Conservation (phyloP, 2,888 invertebrate genomes). For the Cerastoderma edule region DNA sequence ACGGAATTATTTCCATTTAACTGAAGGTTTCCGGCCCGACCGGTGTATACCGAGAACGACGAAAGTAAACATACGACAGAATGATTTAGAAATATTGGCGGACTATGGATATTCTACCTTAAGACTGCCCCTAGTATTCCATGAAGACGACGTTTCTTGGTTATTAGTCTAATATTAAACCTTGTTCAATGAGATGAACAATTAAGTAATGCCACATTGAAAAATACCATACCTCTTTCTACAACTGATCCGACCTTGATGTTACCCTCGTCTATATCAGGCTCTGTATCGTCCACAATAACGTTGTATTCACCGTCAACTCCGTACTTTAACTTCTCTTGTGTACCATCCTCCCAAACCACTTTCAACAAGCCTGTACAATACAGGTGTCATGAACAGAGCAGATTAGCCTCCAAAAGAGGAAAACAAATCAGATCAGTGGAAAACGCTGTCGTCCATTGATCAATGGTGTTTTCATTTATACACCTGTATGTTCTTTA, state of each 20-base stretch:
- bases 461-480: background rate
- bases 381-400: too few relatives aligned
- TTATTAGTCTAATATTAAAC: too few relatives aligned
- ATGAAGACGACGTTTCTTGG: too few relatives aligned
- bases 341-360: constrained; percentile 53
- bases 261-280: background rate
- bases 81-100: too few relatives aligned
- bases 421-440: background rate
- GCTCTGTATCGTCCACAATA: constrained; percentile 14
- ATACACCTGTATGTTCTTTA: background rate
- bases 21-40: too few relatives aligned
- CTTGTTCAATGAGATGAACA: background rate
- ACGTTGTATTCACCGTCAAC: constrained; percentile 48
- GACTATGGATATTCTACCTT: too few relatives aligned
- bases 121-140: too few relatives aligned
- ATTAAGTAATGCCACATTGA: background rate
- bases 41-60: too few relatives aligned
- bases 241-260: constrained; percentile 30
- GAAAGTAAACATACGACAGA: too few relatives aligned
- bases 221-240: constrained; percentile 24
- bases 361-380: constrained; percentile 42
- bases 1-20: too few relatives aligned
- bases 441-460: too few relatives aligned
- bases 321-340: constrained; percentile 47
- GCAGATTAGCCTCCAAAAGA: too few relatives aligned